phyloP scores from a whole-genome alignment of 2,797 vertebrate genomes.

The Artibeus lituratus region DNA sequence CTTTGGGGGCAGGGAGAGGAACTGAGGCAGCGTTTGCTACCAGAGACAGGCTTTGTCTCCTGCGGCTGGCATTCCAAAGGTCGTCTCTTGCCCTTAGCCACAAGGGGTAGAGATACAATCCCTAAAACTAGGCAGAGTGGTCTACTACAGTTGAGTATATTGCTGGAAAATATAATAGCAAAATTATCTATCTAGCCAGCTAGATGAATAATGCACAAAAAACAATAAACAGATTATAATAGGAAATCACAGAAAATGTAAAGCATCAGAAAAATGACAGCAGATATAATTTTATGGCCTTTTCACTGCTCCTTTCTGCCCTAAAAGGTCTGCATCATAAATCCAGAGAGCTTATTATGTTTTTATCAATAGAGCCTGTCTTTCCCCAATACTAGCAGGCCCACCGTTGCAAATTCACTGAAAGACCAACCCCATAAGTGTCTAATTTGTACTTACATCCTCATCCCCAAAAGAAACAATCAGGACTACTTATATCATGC shows the following conservation, averaged over 20 bases:
- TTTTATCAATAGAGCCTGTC: rapidly evolving
- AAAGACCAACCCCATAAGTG: neutral
- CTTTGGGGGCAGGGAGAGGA: too few species aligned
- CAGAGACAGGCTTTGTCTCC: too few species aligned
- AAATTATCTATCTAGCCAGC: neutral
- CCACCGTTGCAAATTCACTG: neutral
- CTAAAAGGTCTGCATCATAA: neutral
- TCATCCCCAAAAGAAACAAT: neutral
- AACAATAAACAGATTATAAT: neutral
- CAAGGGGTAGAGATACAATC: too few species aligned
- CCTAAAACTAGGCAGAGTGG: too few species aligned
- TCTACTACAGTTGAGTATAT: neutral
- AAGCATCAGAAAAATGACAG: neutral
- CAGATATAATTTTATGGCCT: neutral
- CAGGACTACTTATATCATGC: neutral
- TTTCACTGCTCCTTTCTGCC: neutral
- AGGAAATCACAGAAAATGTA: neutral
- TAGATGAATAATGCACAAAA: neutral
- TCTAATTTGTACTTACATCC: neutral
- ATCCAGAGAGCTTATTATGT: neutral
- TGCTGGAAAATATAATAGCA: neutral
- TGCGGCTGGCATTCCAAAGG: too few species aligned
- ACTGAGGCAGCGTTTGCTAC: too few species aligned
- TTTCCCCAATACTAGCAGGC: neutral
- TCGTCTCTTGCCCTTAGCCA: too few species aligned